Base-by-base conservation (phyloP, 2,888 invertebrate species). In the Drosophila meridionalis region DNA sequence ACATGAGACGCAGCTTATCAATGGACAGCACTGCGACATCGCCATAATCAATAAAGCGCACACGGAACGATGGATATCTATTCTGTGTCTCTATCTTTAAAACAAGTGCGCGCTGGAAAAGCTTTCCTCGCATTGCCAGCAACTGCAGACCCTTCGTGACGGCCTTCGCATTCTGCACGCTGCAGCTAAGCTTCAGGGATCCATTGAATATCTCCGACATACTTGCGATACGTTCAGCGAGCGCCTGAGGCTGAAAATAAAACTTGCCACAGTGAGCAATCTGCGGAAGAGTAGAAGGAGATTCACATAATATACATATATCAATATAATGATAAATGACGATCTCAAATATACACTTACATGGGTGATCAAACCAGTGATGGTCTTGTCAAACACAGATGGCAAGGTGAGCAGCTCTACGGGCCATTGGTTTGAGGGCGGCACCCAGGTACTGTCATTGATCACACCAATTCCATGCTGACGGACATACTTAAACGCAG, bases 11-110 rank as follows among this genome's bases (percentile, higher is more conserved):
- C 47, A 96, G 78, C 68, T 94, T 94, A 57, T 93, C 87, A 59
- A 91, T 78, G 59, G 91, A 87, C 40, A 96, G 93, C 48, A 93
- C 92, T 0, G 93, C 94, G 26, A 91, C 93, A 81, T 95, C 95
- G 20, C 98, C 98, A 92, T 95, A 96, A 93, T 98, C 98, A 59
- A 98, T 95, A 91, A 96, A 97, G 60, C 95, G 94, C 5, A 98
- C 95, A 95, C 96, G 91, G 62, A 93, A 92, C 62, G 85, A 78
- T 11, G 91, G 82, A 55, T 75, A 73, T 0, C 77, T 61, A 55
- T 83, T 68, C 9, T 77, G 83, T 1, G 82, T 82, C 52, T 90
- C 60, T 85, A 94, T 89, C 89, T 90, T 75, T 84, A 91, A 67
- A 56, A 96, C 93, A 64, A 94, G 93, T 7, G 95, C 96, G 9